Evolutionary conservation across 2,113 vertebrate species (phyloP).

Genomic region (Bothrops jararaca): DNA sequence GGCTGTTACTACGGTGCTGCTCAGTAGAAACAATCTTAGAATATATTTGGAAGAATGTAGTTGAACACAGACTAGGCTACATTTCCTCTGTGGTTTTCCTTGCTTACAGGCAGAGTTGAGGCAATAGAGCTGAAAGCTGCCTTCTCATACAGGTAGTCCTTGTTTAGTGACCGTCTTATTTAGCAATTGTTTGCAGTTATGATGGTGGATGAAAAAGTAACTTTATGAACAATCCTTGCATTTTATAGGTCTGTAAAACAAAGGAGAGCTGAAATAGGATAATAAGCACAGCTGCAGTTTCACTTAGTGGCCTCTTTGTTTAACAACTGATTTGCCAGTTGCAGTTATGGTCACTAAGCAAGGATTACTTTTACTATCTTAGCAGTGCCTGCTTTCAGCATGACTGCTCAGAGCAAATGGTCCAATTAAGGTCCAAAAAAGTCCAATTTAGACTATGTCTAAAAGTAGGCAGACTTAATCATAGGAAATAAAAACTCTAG

Average conservation of each 20-base stretch:
- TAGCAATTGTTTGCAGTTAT: not conserved
- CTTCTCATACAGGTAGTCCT: not conserved
- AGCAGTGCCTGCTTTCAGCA: not conserved
- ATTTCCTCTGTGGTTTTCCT: not conserved
- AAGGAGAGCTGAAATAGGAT: not conserved
- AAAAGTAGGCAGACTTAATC: not conserved
- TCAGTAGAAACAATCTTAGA: not conserved
- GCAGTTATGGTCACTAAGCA: not conserved
- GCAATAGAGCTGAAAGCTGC: not conserved
- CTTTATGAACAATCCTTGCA: not conserved
- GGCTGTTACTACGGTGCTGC: not conserved
- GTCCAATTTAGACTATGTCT: not conserved
- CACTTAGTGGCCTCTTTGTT: not conserved
- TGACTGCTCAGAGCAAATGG: not conserved
- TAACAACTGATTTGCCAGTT: not conserved
- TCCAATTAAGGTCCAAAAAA: not conserved
- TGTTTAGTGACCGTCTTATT: not conserved
- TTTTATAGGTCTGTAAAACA: not conserved
- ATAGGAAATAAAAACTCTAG: not conserved
- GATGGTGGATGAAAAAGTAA: not conserved
- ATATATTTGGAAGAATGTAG: not conserved
- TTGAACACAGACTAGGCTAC: not conserved
- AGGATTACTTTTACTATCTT: not conserved
- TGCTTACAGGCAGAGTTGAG: not conserved
- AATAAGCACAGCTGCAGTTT: not conserved